Base-by-base conservation (phyloP, 2,113 vertebrate genomes). In the Bothrops jararaca region DNA sequence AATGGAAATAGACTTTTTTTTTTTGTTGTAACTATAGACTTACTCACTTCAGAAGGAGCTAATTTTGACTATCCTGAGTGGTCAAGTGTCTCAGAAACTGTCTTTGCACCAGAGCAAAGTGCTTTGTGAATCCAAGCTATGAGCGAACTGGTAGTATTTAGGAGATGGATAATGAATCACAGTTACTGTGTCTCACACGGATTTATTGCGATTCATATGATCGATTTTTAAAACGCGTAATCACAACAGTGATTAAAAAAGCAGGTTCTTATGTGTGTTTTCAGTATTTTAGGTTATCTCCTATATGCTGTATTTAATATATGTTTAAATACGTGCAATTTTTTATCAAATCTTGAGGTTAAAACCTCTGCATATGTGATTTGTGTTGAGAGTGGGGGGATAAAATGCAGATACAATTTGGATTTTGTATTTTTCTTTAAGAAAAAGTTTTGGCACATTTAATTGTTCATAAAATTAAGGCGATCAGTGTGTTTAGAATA, bases 271-370 rank as follows among this genome's bases (percentile, higher is more conserved):
- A 7, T 57, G 12, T 64, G 15, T 42, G 23, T 89, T 89, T 94
- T 91, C 95, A 85, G 87, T 94, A 34, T 95, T 94, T 34, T 88
- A 88, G 91, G 52, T 90, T 94, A 53, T 95, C 90, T 94, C 91
- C 74, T 95, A 0, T 86, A 91, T 88, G 39, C 89, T 94, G 0
- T 92, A 45, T 95, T 58, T 89, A 96, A 94, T 69, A 53, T 23
- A 92, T 15, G 58, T 93, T 93, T 90, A 74, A 89, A 85, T 39
- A 96, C 96, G 94, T 96, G 94, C 95, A 96, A 95, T 96, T 95
- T 23, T 34, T 94, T 64, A 92, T 94, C 91, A 94, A 74, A 93
- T 29, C 93, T 94, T 22, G 56, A 29, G 92, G 24, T 95, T 1
- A 85, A 92, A 42, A 94, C 93, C 20, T 93, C 86, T 94, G 96